A percentile compares a stretch with the other conserved stretches of the same genome.
Evolutionary conservation across 1,140 invertebrate genomes (phyloP).

Genomic region (Drosophila bocqueti): DNA sequence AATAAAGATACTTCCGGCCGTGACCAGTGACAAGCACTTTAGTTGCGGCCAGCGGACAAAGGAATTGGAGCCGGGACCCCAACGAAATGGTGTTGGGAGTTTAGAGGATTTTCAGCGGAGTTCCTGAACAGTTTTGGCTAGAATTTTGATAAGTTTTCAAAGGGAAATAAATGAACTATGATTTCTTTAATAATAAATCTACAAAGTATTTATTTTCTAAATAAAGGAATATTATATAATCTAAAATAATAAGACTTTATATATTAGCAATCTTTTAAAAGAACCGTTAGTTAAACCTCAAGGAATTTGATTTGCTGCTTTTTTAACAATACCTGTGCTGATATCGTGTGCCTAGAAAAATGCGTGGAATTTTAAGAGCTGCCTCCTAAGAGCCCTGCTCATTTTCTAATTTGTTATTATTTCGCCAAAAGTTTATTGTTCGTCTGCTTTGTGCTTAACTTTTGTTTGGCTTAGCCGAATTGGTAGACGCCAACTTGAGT

Average conservation of each 20-base stretch:
- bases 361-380: slow-evolving; percentile 1
- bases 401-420: slow-evolving; percentile 44
- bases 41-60: slow-evolving; percentile 72
- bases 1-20: slow-evolving; percentile 82
- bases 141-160: background rate
- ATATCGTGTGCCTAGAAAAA: background rate
- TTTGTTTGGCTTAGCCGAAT: slow-evolving; percentile 43
- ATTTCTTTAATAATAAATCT: no score
- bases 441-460: slow-evolving; percentile 41
- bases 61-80: slow-evolving; percentile 31
- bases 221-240: no score
- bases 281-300: no score
- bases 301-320: background rate
- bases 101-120: slow-evolving; percentile 45
- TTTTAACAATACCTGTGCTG: background rate
- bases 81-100: slow-evolving; percentile 35
- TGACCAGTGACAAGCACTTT: slow-evolving; percentile 83
- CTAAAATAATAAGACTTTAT: no score
- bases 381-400: background rate
- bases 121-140: background rate
- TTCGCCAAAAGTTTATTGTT: slow-evolving; percentile 28
- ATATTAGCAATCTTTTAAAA: no score
- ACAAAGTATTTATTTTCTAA: no score
- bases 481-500: slow-evolving; percentile 50
- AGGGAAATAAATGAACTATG: no score